These are phyloP conservation scores for Pterophyllum scalare DNA, from an alignment of 2,113 vertebrate genomes.

Conservation along the genomic window DNA sequence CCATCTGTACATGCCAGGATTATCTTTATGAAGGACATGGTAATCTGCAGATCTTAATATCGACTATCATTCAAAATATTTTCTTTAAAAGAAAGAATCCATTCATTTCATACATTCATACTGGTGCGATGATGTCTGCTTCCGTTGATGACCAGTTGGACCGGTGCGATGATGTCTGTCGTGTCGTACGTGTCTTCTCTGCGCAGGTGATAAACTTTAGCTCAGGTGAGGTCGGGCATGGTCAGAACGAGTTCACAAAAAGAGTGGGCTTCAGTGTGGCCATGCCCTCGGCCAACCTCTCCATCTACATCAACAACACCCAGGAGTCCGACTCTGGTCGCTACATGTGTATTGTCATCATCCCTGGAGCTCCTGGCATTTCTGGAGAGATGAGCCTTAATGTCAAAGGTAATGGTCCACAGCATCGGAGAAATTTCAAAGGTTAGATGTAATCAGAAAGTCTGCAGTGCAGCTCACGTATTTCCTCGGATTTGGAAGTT, in stretches of 20 bases:
- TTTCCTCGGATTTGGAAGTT: slow-evolving; percentile 1
- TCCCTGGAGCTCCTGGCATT: slow-evolving; percentile 69
- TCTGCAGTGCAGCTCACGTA: not conserved
- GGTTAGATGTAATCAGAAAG: slow-evolving; percentile 38
- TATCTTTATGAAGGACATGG: slow-evolving; percentile 65
- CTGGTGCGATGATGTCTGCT: not conserved
- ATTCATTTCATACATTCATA: not conserved
- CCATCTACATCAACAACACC: slow-evolving; percentile 87
- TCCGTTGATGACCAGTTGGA: too few relatives aligned
- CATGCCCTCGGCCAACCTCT: slow-evolving; percentile 85
- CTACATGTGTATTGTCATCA: slow-evolving; percentile 87
- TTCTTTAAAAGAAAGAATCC: not conserved
- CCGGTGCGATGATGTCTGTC: too few relatives aligned
- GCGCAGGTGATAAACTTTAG: slow-evolving; percentile 85
- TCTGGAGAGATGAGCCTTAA: slow-evolving; percentile 80
- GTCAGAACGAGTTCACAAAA: slow-evolving; percentile 75
- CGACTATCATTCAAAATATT: not conserved
- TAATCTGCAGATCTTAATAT: slow-evolving; percentile 55
- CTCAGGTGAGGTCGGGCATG: slow-evolving; percentile 69
- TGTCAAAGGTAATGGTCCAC: slow-evolving; percentile 82
- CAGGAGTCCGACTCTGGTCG: slow-evolving; percentile 86
- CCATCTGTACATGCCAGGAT: slow-evolving; percentile 75
- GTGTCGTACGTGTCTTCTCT: not conserved
- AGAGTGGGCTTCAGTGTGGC: slow-evolving; percentile 82
- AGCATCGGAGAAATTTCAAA: slow-evolving; percentile 35